These are phyloP conservation scores for Hydrocynus forskahlii DNA, from an alignment of 2,797 vertebrate genomes.

Conservation along the genomic window DNA sequence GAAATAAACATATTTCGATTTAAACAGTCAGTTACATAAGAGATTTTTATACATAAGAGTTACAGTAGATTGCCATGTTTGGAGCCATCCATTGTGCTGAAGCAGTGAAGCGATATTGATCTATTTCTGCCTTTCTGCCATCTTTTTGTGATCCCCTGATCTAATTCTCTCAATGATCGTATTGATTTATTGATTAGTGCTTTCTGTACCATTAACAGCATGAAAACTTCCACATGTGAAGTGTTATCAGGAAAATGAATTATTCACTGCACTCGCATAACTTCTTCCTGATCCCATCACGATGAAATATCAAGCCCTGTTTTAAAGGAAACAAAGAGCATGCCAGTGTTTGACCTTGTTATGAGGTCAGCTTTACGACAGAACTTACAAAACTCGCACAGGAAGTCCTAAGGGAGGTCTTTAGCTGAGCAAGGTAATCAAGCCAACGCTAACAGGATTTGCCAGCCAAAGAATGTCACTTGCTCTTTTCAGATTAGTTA, in stretches of 20 bases:
- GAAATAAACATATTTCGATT: background rate
- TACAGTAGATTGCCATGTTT: background rate
- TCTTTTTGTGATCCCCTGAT: background rate
- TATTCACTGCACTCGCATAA: constrained; percentile 48
- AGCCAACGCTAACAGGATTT: constrained; percentile 51
- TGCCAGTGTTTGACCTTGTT: constrained; percentile 15
- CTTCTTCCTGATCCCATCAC: constrained; percentile 32
- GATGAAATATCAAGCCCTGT: constrained; percentile 44
- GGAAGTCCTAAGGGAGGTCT: constrained; percentile 44
- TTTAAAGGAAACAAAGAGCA: constrained; percentile 35
- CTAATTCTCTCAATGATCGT: constrained; percentile 32
- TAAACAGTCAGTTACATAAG: background rate
- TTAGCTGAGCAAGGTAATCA: constrained; percentile 40
- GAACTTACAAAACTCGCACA: constrained; percentile 36
- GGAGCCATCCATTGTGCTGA: background rate
- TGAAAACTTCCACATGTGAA: constrained; percentile 47
- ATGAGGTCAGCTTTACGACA: constrained; percentile 40
- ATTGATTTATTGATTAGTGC: constrained; percentile 49
- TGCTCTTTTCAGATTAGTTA: constrained; percentile 51
- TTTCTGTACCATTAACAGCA: constrained; percentile 46
- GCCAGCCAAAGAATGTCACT: constrained; percentile 46
- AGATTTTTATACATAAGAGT: background rate
- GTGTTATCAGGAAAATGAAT: constrained; percentile 54
- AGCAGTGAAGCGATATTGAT: background rate
- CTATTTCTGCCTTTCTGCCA: background rate